Evolutionary conservation across 1,140 invertebrate species (phyloP).

Genomic region (Nasonia vitripennis): DNA sequence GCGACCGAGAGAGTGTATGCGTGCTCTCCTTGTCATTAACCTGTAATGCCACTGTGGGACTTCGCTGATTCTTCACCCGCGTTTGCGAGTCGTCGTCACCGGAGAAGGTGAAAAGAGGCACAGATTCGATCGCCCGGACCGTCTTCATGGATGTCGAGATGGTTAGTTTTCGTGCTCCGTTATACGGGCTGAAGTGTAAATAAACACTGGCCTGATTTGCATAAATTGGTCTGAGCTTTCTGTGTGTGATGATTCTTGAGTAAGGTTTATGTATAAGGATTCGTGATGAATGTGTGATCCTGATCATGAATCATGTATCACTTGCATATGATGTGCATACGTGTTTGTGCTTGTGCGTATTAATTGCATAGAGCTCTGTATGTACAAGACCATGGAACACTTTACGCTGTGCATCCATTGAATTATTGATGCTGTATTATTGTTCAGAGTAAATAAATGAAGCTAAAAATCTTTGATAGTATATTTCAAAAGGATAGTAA

Average conservation of each 20-base stretch:
- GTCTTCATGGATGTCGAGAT: constrained; percentile 52
- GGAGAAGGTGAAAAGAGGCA: constrained; percentile 1
- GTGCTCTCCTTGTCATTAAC: constrained; percentile 19
- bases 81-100: not conserved
- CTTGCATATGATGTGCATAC: no score
- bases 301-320: no score
- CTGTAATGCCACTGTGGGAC: constrained; percentile 12
- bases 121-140: not conserved
- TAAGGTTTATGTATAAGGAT: no score
- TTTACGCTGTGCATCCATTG: not conserved
- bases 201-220: no score
- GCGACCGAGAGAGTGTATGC: not conserved
- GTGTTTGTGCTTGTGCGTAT: no score
- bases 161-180: constrained; percentile 45
- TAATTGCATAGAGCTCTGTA: no score
- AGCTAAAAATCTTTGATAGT: not conserved
- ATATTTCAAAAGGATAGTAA: not conserved
- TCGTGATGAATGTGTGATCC: no score
- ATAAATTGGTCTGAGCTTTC: no score
- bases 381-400: no score
- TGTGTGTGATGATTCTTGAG: no score
- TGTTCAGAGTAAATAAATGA: not conserved
- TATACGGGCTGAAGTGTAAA: no score
- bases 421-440: not conserved
- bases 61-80: not conserved